Evolutionary conservation across 92 coral and sea anemone genomes (phyloP).

Genomic region (Zoanthus sansibaricus): DNA sequence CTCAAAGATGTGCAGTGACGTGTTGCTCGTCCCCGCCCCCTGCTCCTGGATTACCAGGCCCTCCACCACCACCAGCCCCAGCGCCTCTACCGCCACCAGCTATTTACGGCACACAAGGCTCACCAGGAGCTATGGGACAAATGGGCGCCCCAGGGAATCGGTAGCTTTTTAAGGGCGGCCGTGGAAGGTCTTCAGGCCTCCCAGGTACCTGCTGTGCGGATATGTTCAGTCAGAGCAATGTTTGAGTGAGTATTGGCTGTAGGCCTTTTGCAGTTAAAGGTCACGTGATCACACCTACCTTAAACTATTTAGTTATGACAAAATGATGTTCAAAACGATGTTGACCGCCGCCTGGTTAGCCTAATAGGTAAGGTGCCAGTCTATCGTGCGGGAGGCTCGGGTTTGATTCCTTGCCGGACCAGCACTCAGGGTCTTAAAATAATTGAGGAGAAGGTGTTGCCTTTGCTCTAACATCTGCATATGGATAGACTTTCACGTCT

Average conservation of each 20-base stretch:
- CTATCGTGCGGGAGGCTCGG: too few relatives aligned
- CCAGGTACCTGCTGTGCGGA: conserved; percentile 91
- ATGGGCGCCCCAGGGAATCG: conserved; percentile 29
- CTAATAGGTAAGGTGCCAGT: too few relatives aligned
- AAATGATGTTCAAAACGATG: too few relatives aligned
- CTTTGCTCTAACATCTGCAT: too few relatives aligned
- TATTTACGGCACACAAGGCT: neutral
- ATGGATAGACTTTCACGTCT: too few relatives aligned
- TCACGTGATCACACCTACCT: too few relatives aligned
- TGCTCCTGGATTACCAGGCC: neutral
- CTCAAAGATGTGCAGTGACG: conserved; percentile 40
- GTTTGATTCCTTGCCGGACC: too few relatives aligned
- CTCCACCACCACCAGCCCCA: conserved; percentile 32
- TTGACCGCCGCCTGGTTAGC: too few relatives aligned
- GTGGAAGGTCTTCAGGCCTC: conserved; percentile 88
- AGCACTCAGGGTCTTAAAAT: too few relatives aligned
- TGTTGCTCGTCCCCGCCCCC: conserved; percentile 43
- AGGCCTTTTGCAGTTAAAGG: too few relatives aligned
- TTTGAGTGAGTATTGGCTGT: conserved; percentile 77
- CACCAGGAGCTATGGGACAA: conserved; percentile 39
- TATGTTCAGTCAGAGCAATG: conserved; percentile 96
- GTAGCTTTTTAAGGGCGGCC: conserved; percentile 94
- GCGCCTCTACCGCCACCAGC: conserved; percentile 28
- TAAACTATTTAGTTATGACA: too few relatives aligned
- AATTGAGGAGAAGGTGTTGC: too few relatives aligned